These are phyloP conservation scores for Euleptes europaea DNA, from an alignment of 2,113 vertebrate species.

Conservation along the genomic window DNA sequence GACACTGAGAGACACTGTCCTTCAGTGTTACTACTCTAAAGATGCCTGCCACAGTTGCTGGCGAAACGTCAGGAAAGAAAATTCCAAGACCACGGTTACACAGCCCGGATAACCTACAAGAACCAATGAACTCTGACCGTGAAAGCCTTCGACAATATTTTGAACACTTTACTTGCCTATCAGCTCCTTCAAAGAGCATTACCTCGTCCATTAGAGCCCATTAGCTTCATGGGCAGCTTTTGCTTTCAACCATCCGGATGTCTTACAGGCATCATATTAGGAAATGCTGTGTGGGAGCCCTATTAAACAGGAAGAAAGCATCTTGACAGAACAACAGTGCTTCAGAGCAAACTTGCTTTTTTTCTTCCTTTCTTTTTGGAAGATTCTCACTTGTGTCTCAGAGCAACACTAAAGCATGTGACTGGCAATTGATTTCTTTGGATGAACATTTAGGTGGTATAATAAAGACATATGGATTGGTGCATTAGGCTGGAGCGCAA, in stretches of 20 bases:
- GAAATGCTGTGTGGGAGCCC: constrained; percentile 35
- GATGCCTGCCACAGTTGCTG: too few species aligned
- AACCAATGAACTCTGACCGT: too few species aligned
- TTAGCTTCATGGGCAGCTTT: constrained; percentile 37
- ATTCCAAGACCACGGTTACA: too few species aligned
- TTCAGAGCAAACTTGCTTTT: constrained; percentile 10
- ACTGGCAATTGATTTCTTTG: neutral
- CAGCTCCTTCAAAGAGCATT: neutral
- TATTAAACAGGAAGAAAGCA: constrained; percentile 62
- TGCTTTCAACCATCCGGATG: constrained; percentile 47
- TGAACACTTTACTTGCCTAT: constrained; percentile 41
- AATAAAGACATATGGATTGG: neutral
- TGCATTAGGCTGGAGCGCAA: neutral
- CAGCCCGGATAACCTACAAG: too few species aligned
- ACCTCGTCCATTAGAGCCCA: constrained; percentile 46
- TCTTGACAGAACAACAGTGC: constrained; percentile 33
- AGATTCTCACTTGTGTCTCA: neutral
- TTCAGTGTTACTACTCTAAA: too few species aligned
- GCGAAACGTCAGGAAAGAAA: too few species aligned
- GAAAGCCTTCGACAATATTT: too few species aligned
- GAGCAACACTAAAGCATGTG: neutral
- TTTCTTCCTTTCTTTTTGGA: neutral
- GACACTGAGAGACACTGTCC: too few species aligned
- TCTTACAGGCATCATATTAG: constrained; percentile 48
- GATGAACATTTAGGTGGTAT: neutral